Evolutionary conservation across 2,113 vertebrate genomes (phyloP).

Genomic region (Etheostoma spectabile): DNA sequence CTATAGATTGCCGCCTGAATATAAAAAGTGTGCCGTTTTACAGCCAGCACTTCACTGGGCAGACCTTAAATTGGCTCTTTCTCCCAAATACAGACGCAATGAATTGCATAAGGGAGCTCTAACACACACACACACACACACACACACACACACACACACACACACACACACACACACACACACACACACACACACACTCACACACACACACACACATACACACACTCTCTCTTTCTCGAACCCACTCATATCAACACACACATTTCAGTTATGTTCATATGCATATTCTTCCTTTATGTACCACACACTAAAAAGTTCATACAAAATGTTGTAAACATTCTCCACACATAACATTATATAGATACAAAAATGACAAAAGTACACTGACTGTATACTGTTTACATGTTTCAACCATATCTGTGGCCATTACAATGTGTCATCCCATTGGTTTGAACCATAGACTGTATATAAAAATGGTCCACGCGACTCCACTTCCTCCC

Average conservation of each 20-base stretch:
- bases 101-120: slow-evolving; percentile 70
- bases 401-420: slow-evolving; percentile 24
- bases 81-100: slow-evolving; percentile 60
- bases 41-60: slow-evolving; percentile 45
- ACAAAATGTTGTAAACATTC: slow-evolving; percentile 68
- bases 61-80: slow-evolving; percentile 50
- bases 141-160: slow-evolving; percentile 9
- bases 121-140: neutral
- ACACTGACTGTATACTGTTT: slow-evolving; percentile 31
- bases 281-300: slow-evolving; percentile 60
- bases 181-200: slow-evolving; percentile 5
- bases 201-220: slow-evolving; percentile 9
- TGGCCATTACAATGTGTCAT: neutral
- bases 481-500: no score
- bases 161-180: slow-evolving; percentile 22
- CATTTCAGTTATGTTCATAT: slow-evolving; percentile 15
- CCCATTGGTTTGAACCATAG: neutral
- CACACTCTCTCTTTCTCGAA: neutral
- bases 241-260: slow-evolving; percentile 12
- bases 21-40: slow-evolving; percentile 40
- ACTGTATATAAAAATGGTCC: no score
- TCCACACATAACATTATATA: slow-evolving; percentile 18
- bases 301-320: slow-evolving; percentile 51
- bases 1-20: slow-evolving; percentile 33
- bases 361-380: slow-evolving; percentile 51